Conservation (phyloP, 23 tunicate species). For the Diplosoma virens region DNA sequence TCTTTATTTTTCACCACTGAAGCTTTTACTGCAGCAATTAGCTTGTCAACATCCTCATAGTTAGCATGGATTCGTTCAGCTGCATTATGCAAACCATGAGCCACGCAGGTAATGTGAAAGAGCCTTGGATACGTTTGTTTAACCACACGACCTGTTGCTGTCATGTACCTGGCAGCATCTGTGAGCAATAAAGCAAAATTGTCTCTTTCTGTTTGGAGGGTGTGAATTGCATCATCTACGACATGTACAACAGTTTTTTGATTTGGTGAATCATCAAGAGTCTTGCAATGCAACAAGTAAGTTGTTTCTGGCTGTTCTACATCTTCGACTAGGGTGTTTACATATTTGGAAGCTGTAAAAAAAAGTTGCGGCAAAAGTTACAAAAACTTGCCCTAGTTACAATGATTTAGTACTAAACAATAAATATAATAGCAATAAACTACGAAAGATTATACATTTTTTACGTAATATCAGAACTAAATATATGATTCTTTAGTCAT, state of each 20-base stretch:
- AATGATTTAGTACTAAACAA: too few species aligned
- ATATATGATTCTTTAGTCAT: too few species aligned
- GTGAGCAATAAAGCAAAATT: conserved; percentile 16
- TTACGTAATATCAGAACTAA: too few species aligned
- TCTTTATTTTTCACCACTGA: too few species aligned
- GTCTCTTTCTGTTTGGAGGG: conserved; percentile 2
- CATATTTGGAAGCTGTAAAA: background rate
- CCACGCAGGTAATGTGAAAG: conserved; percentile 32
- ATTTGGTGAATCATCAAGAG: conserved; percentile 22
- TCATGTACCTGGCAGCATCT: conserved; percentile 42
- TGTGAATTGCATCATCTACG: conserved; percentile 34
- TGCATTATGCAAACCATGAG: conserved; percentile 31
- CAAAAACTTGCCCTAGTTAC: too few species aligned
- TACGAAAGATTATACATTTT: too few species aligned
- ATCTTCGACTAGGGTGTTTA: too few species aligned
- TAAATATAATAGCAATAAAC: too few species aligned
- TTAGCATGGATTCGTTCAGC: conserved; percentile 20
- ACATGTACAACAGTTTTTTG: conserved; percentile 9
- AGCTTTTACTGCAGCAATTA: too few species aligned
- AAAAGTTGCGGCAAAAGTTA: too few species aligned
- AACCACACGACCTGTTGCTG: conserved; percentile 19
- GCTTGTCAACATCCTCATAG: conserved; percentile 25
- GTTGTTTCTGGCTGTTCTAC: conserved; percentile 36
- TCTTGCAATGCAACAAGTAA: conserved; percentile 11
- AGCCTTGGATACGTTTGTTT: conserved; percentile 32